These are phyloP conservation scores for Philopotamus ludificatus DNA, from an alignment of 1,140 invertebrate genomes.

Conservation along the genomic window DNA sequence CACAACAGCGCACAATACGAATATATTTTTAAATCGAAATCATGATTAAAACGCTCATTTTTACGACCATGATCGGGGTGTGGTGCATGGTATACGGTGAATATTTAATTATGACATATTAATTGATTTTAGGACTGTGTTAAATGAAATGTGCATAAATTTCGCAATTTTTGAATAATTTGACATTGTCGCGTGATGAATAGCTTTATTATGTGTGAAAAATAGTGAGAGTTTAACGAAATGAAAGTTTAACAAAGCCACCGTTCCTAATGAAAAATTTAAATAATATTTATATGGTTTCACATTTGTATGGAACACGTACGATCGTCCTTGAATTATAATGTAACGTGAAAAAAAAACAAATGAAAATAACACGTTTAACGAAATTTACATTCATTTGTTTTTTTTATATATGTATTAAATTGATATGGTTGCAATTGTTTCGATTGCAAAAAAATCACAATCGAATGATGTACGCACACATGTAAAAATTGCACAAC, in stretches of 20 bases:
- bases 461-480: too few species aligned
- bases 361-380: too few species aligned
- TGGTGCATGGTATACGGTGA: slow-evolving; percentile 13
- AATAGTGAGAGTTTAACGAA: neutral
- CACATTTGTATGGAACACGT: neutral
- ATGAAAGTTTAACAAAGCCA: neutral
- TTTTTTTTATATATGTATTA: too few species aligned
- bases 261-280: neutral
- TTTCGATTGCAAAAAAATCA: too few species aligned
- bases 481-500: too few species aligned
- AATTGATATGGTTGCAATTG: too few species aligned
- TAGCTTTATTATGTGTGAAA: neutral
- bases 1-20: too few species aligned
- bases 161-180: slow-evolving; percentile 6
- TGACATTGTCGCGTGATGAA: too few species aligned
- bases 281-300: too few species aligned
- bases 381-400: too few species aligned
- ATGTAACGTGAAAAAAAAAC: too few species aligned
- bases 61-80: slow-evolving; percentile 4
- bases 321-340: too few species aligned
- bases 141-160: neutral
- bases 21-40: slow-evolving; percentile 3
- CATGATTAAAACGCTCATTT: slow-evolving; percentile 14
- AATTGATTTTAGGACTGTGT: neutral
- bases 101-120: neutral